phyloP scores from a whole-genome alignment of 2,888 invertebrate genomes.

The Carcina quercana region DNA sequence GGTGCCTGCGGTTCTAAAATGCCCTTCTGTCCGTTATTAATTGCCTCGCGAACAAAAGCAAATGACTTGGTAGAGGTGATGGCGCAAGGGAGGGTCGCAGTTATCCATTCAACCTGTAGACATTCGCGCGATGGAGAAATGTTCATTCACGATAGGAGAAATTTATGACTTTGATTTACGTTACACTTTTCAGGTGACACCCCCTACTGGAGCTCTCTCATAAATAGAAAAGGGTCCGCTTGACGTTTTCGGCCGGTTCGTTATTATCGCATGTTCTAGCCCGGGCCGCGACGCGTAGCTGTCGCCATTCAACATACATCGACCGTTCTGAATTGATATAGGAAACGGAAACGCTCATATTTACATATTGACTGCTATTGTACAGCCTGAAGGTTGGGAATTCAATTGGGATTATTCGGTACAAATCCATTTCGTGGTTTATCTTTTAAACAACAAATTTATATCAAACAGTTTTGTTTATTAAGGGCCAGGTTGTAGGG shows the following conservation, averaged over 20 bases:
- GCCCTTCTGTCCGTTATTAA: slow-evolving; percentile 70
- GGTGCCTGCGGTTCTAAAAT: slow-evolving; percentile 60
- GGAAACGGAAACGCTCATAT: slow-evolving; percentile 47
- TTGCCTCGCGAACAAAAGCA: slow-evolving; percentile 72
- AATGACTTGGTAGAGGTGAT: slow-evolving; percentile 72
- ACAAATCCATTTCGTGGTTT: too few species aligned
- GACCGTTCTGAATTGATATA: slow-evolving; percentile 46
- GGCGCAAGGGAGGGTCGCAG: slow-evolving; percentile 65
- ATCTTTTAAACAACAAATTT: too few species aligned
- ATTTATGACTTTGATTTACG: slow-evolving; percentile 73
- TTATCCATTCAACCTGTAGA: slow-evolving; percentile 70
- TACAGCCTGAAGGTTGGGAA: too few species aligned
- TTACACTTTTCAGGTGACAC: slow-evolving; percentile 61
- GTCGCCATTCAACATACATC: slow-evolving; percentile 49
- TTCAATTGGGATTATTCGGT: too few species aligned
- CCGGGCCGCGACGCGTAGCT: slow-evolving; percentile 29
- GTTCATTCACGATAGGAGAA: slow-evolving; percentile 72
- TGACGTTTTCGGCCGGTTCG: slow-evolving; percentile 51
- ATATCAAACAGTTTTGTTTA: too few species aligned
- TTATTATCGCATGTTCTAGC: slow-evolving; percentile 56
- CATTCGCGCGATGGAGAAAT: slow-evolving; percentile 68
- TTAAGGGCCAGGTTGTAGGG: too few species aligned
- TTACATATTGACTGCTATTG: slow-evolving; percentile 44
- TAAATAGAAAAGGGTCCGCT: slow-evolving; percentile 61
- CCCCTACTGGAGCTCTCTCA: slow-evolving; percentile 42